Percentiles rank a stretch among this genome's conserved stretches.
Conservation (phyloP, 2,113 vertebrate genomes). For the Thinocorus orbignyianus region DNA sequence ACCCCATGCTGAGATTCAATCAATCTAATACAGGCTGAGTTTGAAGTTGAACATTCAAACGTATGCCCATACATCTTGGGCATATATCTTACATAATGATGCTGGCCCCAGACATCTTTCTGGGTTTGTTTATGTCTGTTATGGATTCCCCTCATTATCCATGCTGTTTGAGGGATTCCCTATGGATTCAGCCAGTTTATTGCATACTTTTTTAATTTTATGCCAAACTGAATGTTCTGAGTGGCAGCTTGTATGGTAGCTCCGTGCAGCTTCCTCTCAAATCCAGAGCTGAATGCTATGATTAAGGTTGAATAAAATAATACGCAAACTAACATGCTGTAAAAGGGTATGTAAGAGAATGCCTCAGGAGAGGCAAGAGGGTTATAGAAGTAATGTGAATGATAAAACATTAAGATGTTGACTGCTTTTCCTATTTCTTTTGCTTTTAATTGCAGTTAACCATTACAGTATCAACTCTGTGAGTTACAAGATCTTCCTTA, state of each 20-base stretch:
- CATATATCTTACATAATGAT: constrained; percentile 87
- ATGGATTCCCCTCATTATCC: constrained; percentile 92
- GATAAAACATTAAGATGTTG: constrained; percentile 5
- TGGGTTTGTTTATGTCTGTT: constrained; percentile 88
- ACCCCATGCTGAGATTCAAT: constrained; percentile 81
- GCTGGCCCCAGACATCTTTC: constrained; percentile 81
- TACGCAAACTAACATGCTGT: constrained; percentile 32
- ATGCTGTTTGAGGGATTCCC: constrained; percentile 89
- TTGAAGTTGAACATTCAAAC: constrained; percentile 79
- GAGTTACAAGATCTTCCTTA: constrained; percentile 44
- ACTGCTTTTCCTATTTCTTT: constrained; percentile 3
- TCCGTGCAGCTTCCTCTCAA: constrained; percentile 59
- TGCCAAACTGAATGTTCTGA: constrained; percentile 71
- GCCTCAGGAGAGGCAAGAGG: not conserved
- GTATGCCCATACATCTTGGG: constrained; percentile 78
- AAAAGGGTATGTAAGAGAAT: not conserved
- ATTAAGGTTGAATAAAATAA: constrained; percentile 73
- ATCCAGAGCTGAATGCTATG: constrained; percentile 55
- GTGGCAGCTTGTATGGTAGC: constrained; percentile 44
- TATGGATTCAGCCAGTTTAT: constrained; percentile 82
- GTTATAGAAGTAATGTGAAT: not conserved
- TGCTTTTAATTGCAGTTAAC: constrained; percentile 49
- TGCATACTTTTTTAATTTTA: constrained; percentile 82
- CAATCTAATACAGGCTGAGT: constrained; percentile 77
- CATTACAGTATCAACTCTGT: constrained; percentile 46